These are phyloP conservation scores for Acinonyx jubatus DNA, from an alignment of 2,113 vertebrate genomes.

Conservation along the genomic window DNA sequence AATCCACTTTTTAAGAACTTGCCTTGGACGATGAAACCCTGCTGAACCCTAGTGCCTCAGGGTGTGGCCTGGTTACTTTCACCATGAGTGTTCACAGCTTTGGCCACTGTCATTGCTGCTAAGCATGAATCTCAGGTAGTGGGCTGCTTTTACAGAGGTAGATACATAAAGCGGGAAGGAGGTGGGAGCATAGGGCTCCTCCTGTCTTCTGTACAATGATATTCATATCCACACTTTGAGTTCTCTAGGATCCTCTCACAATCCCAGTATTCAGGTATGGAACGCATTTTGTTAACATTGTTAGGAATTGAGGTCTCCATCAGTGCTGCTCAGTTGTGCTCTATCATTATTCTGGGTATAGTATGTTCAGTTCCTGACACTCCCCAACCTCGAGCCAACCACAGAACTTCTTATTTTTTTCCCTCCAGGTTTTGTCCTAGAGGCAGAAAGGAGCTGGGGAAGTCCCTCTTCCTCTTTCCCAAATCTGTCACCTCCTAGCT, in stretches of 20 bases:
- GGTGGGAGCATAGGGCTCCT: neutral
- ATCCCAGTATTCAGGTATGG: neutral
- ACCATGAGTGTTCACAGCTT: neutral
- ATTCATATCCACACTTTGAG: neutral
- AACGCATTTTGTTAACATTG: neutral
- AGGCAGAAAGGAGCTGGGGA: neutral
- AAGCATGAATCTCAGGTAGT: neutral
- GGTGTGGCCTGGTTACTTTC: neutral
- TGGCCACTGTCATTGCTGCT: neutral
- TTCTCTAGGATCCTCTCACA: neutral
- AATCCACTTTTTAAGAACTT: neutral
- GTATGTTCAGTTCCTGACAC: neutral
- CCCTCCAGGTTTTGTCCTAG: neutral
- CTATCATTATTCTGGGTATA: neutral
- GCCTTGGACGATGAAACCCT: neutral
- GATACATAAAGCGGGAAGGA: fast-evolving
- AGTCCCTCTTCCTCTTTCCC: neutral
- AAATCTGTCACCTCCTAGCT: neutral
- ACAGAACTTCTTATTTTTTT: neutral
- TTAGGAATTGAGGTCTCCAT: neutral
- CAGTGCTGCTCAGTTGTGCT: neutral
- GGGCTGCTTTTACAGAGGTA: neutral
- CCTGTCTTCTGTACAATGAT: neutral
- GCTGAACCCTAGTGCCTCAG: neutral
- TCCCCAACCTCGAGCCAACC: neutral